A percentile compares a stretch with the other conserved stretches of the same genome.
Evolutionary conservation across 1,140 invertebrate species (phyloP).

Genomic region (Babylonia areolata): DNA sequence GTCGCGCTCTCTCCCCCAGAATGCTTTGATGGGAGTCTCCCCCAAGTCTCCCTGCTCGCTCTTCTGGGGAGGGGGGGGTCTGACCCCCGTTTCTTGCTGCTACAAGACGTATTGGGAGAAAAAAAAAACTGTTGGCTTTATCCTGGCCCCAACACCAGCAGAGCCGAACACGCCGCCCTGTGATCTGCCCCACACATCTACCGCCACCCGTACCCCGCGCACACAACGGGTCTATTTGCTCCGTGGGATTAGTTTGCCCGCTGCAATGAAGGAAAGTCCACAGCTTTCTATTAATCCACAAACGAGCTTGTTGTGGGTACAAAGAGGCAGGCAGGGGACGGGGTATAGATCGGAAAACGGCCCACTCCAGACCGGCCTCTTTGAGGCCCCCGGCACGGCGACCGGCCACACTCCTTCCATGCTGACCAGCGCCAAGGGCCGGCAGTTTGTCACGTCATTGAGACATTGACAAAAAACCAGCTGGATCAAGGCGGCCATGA

Average conservation of each 20-base stretch:
- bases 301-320: not conserved
- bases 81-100: not conserved
- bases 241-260: slow-evolving; percentile 1
- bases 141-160: not conserved
- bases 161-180: not conserved
- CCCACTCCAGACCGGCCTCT: not conserved
- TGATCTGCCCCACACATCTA: not conserved
- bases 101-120: not conserved
- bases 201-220: not conserved
- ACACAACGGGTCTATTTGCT: slow-evolving; percentile 2
- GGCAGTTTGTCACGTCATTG: slow-evolving; percentile 3
- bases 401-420: not conserved
- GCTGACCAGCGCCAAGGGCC: not conserved
- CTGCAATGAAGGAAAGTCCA: not conserved
- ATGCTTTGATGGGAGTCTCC: not conserved
- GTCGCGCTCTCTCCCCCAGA: too few relatives aligned
- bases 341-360: not conserved
- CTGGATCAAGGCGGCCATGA: not conserved
- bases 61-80: not conserved
- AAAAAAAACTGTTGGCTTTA: not conserved
- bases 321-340: not conserved
- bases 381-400: not conserved
- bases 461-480: not conserved
- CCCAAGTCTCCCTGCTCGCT: not conserved
- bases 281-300: slow-evolving; percentile 5